Evolutionary conservation across 2,888 invertebrate genomes (phyloP).

Genomic region (Drosophila diplacantha): DNA sequence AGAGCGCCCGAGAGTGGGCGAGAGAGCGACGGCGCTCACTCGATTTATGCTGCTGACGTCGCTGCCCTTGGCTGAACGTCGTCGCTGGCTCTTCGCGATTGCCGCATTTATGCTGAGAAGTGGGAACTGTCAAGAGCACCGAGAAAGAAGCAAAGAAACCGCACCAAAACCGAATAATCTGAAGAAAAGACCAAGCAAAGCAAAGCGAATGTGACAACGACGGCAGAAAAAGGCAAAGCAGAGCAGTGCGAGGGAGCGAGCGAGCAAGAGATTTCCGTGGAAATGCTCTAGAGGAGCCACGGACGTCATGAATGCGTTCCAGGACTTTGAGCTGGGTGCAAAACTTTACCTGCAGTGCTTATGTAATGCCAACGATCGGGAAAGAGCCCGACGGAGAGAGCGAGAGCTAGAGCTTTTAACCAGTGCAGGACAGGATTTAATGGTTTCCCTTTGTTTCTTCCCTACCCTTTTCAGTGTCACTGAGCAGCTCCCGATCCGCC

Average conservation of each 20-base stretch:
- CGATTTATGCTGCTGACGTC: slow-evolving; percentile 57
- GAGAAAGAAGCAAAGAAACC: slow-evolving; percentile 41
- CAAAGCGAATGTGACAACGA: slow-evolving; percentile 71
- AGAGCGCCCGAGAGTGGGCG: slow-evolving; percentile 27
- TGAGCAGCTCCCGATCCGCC: slow-evolving; percentile 94
- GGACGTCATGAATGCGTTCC: slow-evolving; percentile 70
- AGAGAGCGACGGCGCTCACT: slow-evolving; percentile 30
- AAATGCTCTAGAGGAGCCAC: slow-evolving; percentile 34
- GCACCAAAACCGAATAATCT: slow-evolving; percentile 25
- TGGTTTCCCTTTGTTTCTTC: slow-evolving; percentile 1
- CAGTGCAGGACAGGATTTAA: slow-evolving; percentile 4
- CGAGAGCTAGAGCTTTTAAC: background rate
- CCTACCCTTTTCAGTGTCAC: slow-evolving; percentile 82
- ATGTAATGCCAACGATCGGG: slow-evolving; percentile 62
- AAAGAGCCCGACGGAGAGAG: slow-evolving; percentile 9
- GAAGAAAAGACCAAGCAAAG: slow-evolving; percentile 31
- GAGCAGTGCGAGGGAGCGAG: slow-evolving; percentile 39
- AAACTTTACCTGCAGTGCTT: slow-evolving; percentile 77
- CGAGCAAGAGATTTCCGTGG: slow-evolving; percentile 26
- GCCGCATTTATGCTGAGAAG: slow-evolving; percentile 62
- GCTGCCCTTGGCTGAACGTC: slow-evolving; percentile 48
- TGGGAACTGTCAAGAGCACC: slow-evolving; percentile 64
- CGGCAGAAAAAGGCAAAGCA: slow-evolving; percentile 59
- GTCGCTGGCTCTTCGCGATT: slow-evolving; percentile 35
- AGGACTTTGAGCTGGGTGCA: slow-evolving; percentile 75